phyloP scores from a whole-genome alignment of 2,888 invertebrate species.

The Cephalotes varians region DNA sequence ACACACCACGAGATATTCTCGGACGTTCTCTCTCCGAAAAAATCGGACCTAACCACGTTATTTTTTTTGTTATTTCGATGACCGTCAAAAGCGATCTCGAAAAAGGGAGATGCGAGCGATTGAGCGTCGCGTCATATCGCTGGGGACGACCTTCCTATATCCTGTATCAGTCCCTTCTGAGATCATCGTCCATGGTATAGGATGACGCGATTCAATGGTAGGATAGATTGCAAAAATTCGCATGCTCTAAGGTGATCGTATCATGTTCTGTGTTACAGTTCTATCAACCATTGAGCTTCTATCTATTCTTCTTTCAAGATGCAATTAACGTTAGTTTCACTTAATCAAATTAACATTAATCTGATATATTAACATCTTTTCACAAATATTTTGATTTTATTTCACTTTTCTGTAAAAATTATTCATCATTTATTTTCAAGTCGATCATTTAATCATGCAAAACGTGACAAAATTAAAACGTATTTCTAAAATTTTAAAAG shows the following conservation, averaged over 20 bases:
- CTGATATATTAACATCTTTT: background rate
- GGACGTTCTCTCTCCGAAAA: slow-evolving; percentile 40
- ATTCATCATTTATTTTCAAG: background rate
- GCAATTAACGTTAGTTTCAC: background rate
- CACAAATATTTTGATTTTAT: slow-evolving; percentile 10
- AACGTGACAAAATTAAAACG: background rate
- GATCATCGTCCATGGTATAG: slow-evolving; percentile 76
- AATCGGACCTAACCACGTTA: slow-evolving; percentile 50
- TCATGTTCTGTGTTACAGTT: slow-evolving; percentile 62
- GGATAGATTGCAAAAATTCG: slow-evolving; percentile 70
- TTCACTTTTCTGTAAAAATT: slow-evolving; percentile 40
- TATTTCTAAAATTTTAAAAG: background rate
- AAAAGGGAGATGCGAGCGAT: slow-evolving; percentile 55
- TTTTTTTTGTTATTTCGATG: slow-evolving; percentile 49
- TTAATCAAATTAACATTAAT: background rate
- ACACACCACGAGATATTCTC: slow-evolving; percentile 57
- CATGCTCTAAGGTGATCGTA: slow-evolving; percentile 60
- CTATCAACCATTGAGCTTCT: slow-evolving; percentile 12
- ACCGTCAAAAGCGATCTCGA: slow-evolving; percentile 48
- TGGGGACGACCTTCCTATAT: slow-evolving; percentile 63
- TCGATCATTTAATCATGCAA: background rate
- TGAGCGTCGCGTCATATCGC: slow-evolving; percentile 57
- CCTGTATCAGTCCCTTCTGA: slow-evolving; percentile 72
- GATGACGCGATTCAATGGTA: slow-evolving; percentile 73
- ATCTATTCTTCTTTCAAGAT: background rate